These are phyloP conservation scores for Actinopyga echinites DNA, from an alignment of 53 echinoderm and acorn worm species.

Conservation along the genomic window DNA sequence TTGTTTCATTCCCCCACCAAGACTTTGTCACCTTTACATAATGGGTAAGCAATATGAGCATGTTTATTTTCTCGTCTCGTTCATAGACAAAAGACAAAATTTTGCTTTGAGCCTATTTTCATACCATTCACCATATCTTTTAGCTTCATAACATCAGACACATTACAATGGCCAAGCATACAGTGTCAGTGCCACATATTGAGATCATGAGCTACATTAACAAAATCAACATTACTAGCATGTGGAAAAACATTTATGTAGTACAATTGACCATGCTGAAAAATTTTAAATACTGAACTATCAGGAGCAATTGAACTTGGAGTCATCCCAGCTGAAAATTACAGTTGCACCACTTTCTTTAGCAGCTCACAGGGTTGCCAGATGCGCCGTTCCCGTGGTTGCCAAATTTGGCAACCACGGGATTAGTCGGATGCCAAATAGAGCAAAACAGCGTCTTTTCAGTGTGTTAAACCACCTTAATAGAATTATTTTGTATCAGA, in stretches of 20 bases:
- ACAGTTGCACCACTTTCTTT: constrained; percentile 38
- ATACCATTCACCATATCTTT: constrained; percentile 48
- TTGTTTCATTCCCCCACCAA: too few relatives aligned
- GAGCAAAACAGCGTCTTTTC: too few relatives aligned
- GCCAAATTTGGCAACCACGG: too few relatives aligned
- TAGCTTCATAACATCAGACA: constrained; percentile 44
- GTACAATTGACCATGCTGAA: constrained; percentile 33
- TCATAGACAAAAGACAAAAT: too few relatives aligned
- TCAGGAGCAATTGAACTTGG: constrained; percentile 1
- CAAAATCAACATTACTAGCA: constrained; percentile 17
- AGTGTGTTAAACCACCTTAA: too few relatives aligned
- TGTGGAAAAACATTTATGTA: constrained; percentile 21
- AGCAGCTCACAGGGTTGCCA: constrained; percentile 44
- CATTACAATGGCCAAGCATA: constrained; percentile 59
- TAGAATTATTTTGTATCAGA: too few relatives aligned
- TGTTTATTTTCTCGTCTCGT: too few relatives aligned
- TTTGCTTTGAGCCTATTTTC: constrained; percentile 10
- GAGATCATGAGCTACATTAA: constrained; percentile 39
- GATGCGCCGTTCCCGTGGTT: too few relatives aligned
- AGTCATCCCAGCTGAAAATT: constrained; percentile 8
- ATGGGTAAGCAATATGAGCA: too few relatives aligned
- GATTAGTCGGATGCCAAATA: too few relatives aligned
- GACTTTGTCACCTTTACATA: too few relatives aligned
- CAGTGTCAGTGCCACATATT: constrained; percentile 41
- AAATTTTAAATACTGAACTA: constrained; percentile 45